Conservation (phyloP, 2,113 vertebrate species). For the Leuciscus idus region DNA sequence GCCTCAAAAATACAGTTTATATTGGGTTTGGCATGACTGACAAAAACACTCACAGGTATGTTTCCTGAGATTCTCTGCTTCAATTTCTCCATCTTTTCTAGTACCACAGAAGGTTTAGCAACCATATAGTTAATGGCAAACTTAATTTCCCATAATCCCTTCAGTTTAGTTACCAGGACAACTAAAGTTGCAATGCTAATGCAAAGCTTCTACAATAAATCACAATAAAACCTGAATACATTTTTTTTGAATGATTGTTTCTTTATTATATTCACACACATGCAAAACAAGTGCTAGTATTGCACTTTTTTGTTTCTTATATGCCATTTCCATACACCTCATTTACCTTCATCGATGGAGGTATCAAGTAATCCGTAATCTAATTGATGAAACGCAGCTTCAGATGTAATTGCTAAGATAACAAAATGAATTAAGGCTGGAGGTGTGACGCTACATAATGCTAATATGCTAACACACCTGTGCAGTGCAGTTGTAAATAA, state of each 20-base stretch:
- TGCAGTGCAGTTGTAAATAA: not conserved
- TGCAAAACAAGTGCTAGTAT: too few relatives aligned
- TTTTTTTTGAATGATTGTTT: too few relatives aligned
- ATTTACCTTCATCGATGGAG: not conserved
- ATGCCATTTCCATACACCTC: too few relatives aligned
- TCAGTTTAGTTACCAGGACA: constrained; percentile 78
- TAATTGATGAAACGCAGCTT: not conserved
- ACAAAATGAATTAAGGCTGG: too few relatives aligned
- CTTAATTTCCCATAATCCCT: not conserved
- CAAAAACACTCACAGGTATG: not conserved
- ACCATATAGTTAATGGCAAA: not conserved
- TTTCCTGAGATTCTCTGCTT: not conserved
- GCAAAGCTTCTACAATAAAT: not conserved
- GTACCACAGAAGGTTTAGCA: not conserved
- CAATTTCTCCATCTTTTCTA: not conserved
- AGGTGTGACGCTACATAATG: not conserved
- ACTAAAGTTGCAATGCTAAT: constrained; percentile 67
- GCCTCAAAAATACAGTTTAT: not conserved
- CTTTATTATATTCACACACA: too few relatives aligned
- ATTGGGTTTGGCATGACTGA: not conserved
- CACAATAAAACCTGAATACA: not conserved
- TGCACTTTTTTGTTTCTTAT: not conserved
- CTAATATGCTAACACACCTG: not conserved
- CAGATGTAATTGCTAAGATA: not conserved
- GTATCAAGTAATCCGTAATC: not conserved